Evolutionary conservation across 2,113 vertebrate species (phyloP).

Genomic region (Eptesicus fuscus): DNA sequence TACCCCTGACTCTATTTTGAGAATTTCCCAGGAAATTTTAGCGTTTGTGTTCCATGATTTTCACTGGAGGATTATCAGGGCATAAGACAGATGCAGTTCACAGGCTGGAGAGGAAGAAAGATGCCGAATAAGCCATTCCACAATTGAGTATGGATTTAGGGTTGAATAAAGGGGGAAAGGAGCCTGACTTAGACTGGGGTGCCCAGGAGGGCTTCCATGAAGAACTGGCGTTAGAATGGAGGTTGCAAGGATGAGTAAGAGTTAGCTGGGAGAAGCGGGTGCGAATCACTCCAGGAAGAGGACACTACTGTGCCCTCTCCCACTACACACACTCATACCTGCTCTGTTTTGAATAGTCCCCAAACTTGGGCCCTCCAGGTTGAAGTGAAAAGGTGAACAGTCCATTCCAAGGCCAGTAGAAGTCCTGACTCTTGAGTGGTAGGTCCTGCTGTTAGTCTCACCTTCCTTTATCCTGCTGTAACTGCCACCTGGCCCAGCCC

Average conservation of each 20-base stretch:
- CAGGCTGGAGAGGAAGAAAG: slow-evolving; percentile 61
- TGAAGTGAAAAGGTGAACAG: background rate
- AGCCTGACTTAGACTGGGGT: background rate
- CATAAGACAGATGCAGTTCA: slow-evolving; percentile 81
- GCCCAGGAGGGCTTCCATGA: background rate
- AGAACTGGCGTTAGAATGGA: background rate
- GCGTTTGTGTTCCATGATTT: background rate
- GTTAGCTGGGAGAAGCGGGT: background rate
- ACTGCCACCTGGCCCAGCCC: background rate
- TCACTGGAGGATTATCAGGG: slow-evolving; percentile 9
- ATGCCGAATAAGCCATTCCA: background rate
- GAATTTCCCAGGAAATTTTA: background rate
- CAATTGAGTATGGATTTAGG: background rate
- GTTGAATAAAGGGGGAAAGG: background rate
- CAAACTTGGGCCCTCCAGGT: background rate
- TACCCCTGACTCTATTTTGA: background rate
- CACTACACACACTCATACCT: background rate
- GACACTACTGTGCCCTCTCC: background rate
- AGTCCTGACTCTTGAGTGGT: background rate
- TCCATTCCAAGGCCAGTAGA: background rate
- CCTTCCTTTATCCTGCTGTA: background rate
- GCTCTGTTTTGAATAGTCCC: background rate
- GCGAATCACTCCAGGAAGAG: background rate
- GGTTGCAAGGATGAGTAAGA: background rate
- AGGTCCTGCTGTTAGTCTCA: background rate